phyloP scores from a whole-genome alignment of 2,113 vertebrate species.

The Passer domesticus region DNA sequence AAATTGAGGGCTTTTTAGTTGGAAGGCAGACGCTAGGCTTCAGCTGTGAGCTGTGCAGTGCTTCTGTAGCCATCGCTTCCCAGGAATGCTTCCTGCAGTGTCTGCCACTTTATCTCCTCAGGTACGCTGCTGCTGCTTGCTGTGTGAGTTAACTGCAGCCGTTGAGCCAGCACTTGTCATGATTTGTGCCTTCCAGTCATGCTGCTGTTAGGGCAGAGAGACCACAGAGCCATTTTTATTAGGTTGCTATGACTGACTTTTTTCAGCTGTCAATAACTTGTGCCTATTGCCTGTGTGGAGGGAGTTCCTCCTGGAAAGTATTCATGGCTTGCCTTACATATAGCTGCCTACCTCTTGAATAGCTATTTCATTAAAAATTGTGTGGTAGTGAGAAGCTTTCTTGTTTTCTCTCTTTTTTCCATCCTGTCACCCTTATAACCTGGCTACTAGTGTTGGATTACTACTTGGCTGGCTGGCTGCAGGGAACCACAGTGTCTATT shows the following conservation, averaged over 20 bases:
- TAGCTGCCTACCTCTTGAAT: neutral
- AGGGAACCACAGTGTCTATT: neutral
- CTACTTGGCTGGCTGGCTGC: neutral
- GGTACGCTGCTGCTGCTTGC: neutral
- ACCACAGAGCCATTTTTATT: neutral
- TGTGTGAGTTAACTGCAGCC: neutral
- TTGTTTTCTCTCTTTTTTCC: neutral
- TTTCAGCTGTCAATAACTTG: neutral
- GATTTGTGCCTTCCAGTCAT: conserved; percentile 1
- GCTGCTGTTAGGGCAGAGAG: neutral
- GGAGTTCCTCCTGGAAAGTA: neutral
- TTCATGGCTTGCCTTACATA: neutral
- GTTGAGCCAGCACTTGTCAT: neutral
- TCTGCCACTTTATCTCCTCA: neutral
- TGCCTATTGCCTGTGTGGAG: neutral
- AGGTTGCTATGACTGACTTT: neutral
- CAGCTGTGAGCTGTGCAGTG: neutral
- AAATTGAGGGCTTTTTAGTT: neutral
- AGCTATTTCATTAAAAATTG: neutral
- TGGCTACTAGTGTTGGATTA: neutral
- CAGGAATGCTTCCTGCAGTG: neutral
- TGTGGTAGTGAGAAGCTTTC: neutral
- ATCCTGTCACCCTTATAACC: neutral
- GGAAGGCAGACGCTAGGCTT: neutral
- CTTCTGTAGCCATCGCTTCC: neutral